phyloP scores from a whole-genome alignment of 2,797 vertebrate species.

The Merluccius polli region DNA sequence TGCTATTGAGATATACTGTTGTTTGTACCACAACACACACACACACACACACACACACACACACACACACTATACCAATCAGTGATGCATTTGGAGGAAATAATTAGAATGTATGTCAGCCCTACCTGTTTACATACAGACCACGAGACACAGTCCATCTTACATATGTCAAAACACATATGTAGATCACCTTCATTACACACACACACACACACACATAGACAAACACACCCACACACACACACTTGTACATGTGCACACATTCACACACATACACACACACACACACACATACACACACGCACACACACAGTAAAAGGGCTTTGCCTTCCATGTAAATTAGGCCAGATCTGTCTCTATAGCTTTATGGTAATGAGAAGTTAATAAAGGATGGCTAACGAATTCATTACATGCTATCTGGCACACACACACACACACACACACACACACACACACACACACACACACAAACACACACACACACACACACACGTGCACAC shows the following conservation, averaged over 20 bases:
- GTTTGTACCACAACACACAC: neutral
- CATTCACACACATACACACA: constrained; percentile 5
- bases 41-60: neutral
- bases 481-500: constrained; percentile 19
- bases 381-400: constrained; percentile 45
- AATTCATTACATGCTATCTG: constrained; percentile 49
- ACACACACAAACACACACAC: neutral
- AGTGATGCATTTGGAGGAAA: neutral
- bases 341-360: constrained; percentile 39
- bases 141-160: neutral
- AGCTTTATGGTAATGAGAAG: constrained; percentile 44
- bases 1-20: neutral
- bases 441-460: constrained; percentile 15
- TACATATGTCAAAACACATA: neutral
- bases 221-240: neutral
- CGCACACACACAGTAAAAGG: constrained; percentile 15
- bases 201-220: constrained; percentile 1
- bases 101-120: neutral
- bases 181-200: neutral
- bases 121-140: neutral
- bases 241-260: neutral
- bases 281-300: constrained; percentile 6
- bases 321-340: constrained; percentile 34
- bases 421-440: constrained; percentile 13
- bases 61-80: neutral